These are phyloP conservation scores for Pandemis cinnamomeana DNA, from an alignment of 2,888 invertebrate genomes.

Conservation along the genomic window DNA sequence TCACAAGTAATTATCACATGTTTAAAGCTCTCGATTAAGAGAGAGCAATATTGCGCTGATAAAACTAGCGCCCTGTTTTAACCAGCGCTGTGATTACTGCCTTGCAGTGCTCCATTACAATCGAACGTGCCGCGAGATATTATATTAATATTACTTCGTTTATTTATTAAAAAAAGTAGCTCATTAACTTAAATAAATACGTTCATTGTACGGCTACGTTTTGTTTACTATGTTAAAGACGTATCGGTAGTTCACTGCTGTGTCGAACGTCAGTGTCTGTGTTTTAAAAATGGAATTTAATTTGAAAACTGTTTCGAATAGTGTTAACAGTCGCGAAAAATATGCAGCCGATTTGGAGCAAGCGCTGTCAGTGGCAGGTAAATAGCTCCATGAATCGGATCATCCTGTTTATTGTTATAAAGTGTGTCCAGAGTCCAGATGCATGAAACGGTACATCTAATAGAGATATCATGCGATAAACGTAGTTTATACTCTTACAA, in stretches of 20 bases:
- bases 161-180: too few species aligned
- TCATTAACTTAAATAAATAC: background rate
- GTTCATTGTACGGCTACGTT: background rate
- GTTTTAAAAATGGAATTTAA: conserved; percentile 51
- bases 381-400: background rate
- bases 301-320: conserved; percentile 58
- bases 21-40: background rate
- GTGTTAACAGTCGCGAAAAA: conserved; percentile 52
- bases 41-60: conserved; percentile 18
- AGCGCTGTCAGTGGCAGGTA: conserved; percentile 61
- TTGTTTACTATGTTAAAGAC: conserved; percentile 12
- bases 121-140: conserved; percentile 17
- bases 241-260: background rate
- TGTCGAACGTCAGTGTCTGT: background rate
- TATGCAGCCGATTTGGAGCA: conserved; percentile 67
- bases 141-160: background rate
- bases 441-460: background rate
- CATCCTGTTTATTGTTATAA: background rate
- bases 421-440: background rate
- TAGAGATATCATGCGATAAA: background rate
- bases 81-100: conserved; percentile 22
- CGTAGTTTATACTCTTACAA: background rate
- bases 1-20: background rate
- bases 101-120: conserved; percentile 5
- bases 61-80: conserved; percentile 18